Percentiles rank a stretch among this genome's conserved stretches.
phyloP scores from a whole-genome alignment of 2,888 invertebrate genomes.

The Brachylomia viminalis region DNA sequence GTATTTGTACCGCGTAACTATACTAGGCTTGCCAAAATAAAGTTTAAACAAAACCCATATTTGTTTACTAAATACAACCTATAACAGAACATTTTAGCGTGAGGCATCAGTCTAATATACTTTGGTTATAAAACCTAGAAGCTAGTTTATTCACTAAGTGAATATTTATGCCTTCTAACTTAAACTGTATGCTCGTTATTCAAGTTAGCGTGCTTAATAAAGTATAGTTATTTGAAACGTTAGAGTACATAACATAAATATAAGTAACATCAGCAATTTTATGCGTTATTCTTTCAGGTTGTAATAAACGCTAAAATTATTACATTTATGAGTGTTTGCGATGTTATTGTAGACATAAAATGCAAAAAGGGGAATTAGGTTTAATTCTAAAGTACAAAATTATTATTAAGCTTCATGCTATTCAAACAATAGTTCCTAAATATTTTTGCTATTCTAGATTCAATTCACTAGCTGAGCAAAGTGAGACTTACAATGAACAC shows the following conservation, averaged over 20 bases:
- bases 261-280: conserved; percentile 16
- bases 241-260: conserved; percentile 19
- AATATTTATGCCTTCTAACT: conserved; percentile 5
- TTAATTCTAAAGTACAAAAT: neutral
- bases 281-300: conserved; percentile 17
- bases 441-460: neutral
- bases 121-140: neutral
- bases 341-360: neutral
- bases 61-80: neutral
- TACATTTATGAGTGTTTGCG: neutral
- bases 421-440: no score
- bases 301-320: conserved; percentile 5
- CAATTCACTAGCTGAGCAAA: neutral
- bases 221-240: conserved; percentile 28
- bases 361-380: neutral
- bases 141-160: conserved; percentile 13
- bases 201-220: conserved; percentile 8
- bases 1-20: neutral
- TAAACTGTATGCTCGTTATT: conserved; percentile 22
- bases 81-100: no score
- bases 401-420: neutral
- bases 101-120: neutral
- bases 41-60: neutral
- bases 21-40: neutral
- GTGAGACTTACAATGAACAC: neutral